These are phyloP conservation scores for Caradrina clavipalpis DNA, from an alignment of 2,888 invertebrate species.

Conservation along the genomic window DNA sequence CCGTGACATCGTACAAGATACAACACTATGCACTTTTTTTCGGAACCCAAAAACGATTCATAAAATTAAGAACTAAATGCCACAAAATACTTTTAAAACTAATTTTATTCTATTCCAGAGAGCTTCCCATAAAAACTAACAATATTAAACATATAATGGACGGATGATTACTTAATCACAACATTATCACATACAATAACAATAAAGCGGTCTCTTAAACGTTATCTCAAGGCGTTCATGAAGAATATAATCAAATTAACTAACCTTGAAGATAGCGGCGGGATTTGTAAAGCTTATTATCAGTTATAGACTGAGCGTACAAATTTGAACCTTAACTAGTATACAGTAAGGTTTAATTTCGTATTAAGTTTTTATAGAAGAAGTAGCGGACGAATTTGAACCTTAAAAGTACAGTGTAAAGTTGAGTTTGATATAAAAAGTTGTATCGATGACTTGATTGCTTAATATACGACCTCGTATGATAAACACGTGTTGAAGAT, in stretches of 20 bases:
- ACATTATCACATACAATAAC: constrained; percentile 45
- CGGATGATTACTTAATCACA: constrained; percentile 39
- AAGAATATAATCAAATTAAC: constrained; percentile 34
- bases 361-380: background rate
- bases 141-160: constrained; percentile 33
- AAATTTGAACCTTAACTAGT: constrained; percentile 67
- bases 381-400: background rate
- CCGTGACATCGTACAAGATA: no score
- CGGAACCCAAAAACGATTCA: background rate
- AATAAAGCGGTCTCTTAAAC: constrained; percentile 15
- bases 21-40: no score
- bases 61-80: background rate
- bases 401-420: background rate
- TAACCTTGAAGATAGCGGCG: constrained; percentile 59
- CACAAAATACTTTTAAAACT: background rate
- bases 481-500: constrained; percentile 29
- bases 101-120: background rate
- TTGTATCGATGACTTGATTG: background rate
- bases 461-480: constrained; percentile 10
- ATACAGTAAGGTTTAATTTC: background rate
- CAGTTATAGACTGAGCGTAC: constrained; percentile 65
- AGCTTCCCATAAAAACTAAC: constrained; percentile 3
- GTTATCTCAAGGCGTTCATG: constrained; percentile 47
- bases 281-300: constrained; percentile 56
- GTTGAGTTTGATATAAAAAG: background rate